These are phyloP conservation scores for Aptenodytes patagonicus DNA, from an alignment of 2,113 vertebrate genomes.

Conservation along the genomic window DNA sequence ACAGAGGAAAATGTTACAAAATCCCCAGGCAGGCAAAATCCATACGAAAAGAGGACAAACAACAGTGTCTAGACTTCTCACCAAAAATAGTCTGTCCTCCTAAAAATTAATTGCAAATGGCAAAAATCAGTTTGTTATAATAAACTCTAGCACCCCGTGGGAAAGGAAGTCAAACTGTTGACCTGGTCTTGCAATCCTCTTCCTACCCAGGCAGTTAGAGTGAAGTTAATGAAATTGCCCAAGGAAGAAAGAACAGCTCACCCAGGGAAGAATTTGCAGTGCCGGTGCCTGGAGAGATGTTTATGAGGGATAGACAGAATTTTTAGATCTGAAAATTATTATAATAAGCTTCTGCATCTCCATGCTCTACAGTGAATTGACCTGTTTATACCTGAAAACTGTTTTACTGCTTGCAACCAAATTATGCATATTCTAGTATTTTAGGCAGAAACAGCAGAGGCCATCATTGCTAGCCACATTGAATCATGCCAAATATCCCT, in stretches of 20 bases:
- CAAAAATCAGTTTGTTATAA: background rate
- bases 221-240: background rate
- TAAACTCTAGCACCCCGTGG: background rate
- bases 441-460: background rate
- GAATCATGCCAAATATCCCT: background rate
- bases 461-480: background rate
- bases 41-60: background rate
- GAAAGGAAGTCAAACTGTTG: background rate
- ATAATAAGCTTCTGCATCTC: background rate
- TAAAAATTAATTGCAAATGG: background rate
- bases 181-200: background rate
- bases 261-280: background rate
- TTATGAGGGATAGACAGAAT: background rate
- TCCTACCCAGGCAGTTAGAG: background rate
- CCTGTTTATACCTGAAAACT: background rate
- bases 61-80: background rate
- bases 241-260: background rate
- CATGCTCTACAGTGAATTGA: background rate
- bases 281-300: background rate
- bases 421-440: background rate
- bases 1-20: background rate
- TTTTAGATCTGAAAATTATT: background rate
- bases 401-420: background rate
- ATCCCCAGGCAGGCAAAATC: background rate
- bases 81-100: background rate